Conservation (phyloP, 2,888 invertebrate species). For the Plagodis pulveraria region DNA sequence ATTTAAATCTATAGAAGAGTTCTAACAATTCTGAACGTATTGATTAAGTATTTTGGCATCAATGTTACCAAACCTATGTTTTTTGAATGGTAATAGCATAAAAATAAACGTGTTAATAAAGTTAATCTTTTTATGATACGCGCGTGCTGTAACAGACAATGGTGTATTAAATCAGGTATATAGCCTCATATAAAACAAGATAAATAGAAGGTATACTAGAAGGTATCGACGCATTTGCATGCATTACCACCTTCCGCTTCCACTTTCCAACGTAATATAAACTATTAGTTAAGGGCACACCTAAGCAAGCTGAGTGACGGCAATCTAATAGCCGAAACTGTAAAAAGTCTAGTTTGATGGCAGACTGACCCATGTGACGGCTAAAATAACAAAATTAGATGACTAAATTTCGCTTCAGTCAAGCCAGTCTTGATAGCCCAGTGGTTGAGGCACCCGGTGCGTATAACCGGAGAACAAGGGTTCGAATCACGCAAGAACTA, state of each 20-base stretch:
- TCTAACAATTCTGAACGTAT: no score
- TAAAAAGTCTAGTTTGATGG: no score
- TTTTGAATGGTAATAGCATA: conserved; percentile 6
- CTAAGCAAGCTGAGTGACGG: conserved; percentile 4
- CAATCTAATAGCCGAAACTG: neutral
- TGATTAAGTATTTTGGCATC: no score
- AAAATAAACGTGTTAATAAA: conserved; percentile 18
- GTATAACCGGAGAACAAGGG: no score
- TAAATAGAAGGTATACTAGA: conserved; percentile 15
- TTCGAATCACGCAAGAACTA: no score
- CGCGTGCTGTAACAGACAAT: conserved; percentile 21
- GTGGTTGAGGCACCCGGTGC: no score
- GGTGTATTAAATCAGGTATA: conserved; percentile 9
- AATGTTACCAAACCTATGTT: neutral
- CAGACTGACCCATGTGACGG: no score
- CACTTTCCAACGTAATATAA: conserved; percentile 15
- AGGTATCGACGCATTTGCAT: conserved; percentile 22
- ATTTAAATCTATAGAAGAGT: no score
- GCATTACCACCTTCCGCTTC: conserved; percentile 29
- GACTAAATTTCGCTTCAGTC: no score
- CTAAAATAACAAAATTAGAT: no score
- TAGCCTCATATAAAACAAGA: conserved; percentile 18
- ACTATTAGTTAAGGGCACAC: conserved; percentile 3
- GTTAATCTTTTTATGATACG: conserved; percentile 19
- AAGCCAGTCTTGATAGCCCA: no score